These are phyloP conservation scores for Tiliqua scincoides DNA, from an alignment of 2,113 vertebrate genomes.

Conservation along the genomic window DNA sequence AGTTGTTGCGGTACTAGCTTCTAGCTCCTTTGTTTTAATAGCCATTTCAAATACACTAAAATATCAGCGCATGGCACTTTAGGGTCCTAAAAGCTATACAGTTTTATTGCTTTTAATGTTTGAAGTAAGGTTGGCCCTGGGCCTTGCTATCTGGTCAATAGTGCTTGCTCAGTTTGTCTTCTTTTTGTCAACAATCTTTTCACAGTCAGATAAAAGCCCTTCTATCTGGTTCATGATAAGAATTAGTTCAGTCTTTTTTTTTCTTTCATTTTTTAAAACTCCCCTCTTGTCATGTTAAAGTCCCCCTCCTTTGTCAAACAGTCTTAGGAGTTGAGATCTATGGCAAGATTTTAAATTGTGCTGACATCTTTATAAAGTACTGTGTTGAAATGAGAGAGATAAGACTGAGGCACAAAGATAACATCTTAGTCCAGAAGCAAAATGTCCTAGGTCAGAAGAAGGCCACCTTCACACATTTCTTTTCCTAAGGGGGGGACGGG, in stretches of 20 bases:
- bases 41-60: conserved; percentile 23
- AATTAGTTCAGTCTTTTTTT: background rate
- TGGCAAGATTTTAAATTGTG: background rate
- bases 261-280: no score
- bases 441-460: background rate
- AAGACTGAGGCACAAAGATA: background rate
- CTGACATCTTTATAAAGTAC: conserved; percentile 28
- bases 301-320: background rate
- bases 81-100: conserved; percentile 3
- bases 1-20: background rate
- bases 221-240: conserved; percentile 10
- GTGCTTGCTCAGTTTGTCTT: conserved; percentile 25
- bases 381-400: background rate
- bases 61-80: background rate
- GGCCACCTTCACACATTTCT: background rate
- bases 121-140: background rate
- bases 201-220: conserved; percentile 36
- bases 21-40: conserved; percentile 12
- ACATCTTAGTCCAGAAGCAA: background rate
- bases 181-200: conserved; percentile 13
- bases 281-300: background rate
- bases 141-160: conserved; percentile 18
- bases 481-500: background rate
- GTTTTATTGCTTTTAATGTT: conserved; percentile 13
- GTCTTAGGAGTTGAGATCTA: background rate